Evolutionary conservation across 2,113 vertebrate species (phyloP), one percentile per base, ranked within the genome.

Genomic region (Asarcornis scutulata): DNA sequence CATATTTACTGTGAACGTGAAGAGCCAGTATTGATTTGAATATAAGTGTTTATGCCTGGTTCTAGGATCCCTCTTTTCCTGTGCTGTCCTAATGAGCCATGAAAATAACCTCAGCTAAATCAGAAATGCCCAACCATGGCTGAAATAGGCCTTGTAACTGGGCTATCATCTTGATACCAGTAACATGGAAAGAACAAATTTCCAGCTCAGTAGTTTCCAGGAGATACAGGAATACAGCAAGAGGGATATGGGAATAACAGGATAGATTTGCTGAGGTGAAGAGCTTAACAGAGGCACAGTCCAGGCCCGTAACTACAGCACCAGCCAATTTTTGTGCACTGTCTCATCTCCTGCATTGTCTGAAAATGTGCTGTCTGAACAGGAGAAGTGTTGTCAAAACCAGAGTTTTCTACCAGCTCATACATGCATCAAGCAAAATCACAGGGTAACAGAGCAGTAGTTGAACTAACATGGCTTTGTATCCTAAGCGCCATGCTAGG

Each of bases 1-100:
- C 89, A 73, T 94, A 92, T 95, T 96, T 96, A 93, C 72, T 94
- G 89, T 69, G 68, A 88, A 90, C 23, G 73, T 88, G 75, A 79
- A 91, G 86, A 78, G 78, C 53, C 36, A 55, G 34, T 91, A 87
- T 91, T 92, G 93, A 94, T 95, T 92, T 76, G 67, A 94, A 88
- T 91, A 7, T 29, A 89, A 93, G 86, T 59, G 46, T 53, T 83
- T 79, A 32, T 59, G 62, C 34, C 69, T 50, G 31, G 29, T 25
- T 91, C 93, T 91, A 91, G 90, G 59, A 77, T 92, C 26, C 31
- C 31, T 90, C 50, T 50, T 89, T 83, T 88, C n/a, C 77, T 59
- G 14, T 87, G 34, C 88, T 85, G 40, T 79, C 73, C 77, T 90
- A 88, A 91, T 76, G 76, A 95, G 83, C 79, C 88, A 66, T 62